Percentiles rank a stretch among this genome's conserved stretches.
These are phyloP conservation scores for Thalassoma bifasciatum DNA, from an alignment of 2,113 vertebrate species.

Conservation along the genomic window DNA sequence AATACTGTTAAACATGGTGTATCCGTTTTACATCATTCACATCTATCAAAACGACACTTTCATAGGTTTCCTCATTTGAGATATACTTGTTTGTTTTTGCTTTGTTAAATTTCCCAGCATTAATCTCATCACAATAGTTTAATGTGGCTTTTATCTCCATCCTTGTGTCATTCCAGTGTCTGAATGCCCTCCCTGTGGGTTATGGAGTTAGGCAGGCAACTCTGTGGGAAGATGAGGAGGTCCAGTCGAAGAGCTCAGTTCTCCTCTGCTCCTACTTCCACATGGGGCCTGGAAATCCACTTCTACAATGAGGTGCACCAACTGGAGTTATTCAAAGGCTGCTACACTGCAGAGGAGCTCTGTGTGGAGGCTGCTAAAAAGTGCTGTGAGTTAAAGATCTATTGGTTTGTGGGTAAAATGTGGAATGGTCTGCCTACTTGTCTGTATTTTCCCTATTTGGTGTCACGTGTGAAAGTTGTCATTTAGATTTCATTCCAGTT, in stretches of 20 bases:
- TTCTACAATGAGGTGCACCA: conserved; percentile 87
- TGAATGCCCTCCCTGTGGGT: conserved; percentile 87
- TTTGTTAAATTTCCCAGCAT: too few relatives aligned
- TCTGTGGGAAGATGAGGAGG: conserved; percentile 96
- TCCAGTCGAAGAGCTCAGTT: conserved; percentile 83
- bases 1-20: too few relatives aligned
- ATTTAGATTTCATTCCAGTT: not conserved
- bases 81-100: too few relatives aligned
- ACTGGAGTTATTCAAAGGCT: conserved; percentile 83
- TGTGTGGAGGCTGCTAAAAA: conserved; percentile 90
- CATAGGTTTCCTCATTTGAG: too few relatives aligned
- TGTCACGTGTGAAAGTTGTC: not conserved
- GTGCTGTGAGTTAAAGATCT: conserved; percentile 87
- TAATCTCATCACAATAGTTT: not conserved
- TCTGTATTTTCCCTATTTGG: too few relatives aligned
- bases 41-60: too few relatives aligned
- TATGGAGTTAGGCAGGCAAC: conserved; percentile 92
- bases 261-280: conserved; percentile 73
- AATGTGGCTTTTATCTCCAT: not conserved
- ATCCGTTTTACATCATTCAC: too few relatives aligned
- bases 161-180: conserved; percentile 77
- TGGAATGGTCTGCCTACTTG: not conserved
- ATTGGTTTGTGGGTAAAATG: not conserved
- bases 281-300: conserved; percentile 87
- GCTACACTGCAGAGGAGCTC: conserved; percentile 88